Base-by-base conservation (phyloP, 2,113 vertebrate species). In the Taurulus bubalis region DNA sequence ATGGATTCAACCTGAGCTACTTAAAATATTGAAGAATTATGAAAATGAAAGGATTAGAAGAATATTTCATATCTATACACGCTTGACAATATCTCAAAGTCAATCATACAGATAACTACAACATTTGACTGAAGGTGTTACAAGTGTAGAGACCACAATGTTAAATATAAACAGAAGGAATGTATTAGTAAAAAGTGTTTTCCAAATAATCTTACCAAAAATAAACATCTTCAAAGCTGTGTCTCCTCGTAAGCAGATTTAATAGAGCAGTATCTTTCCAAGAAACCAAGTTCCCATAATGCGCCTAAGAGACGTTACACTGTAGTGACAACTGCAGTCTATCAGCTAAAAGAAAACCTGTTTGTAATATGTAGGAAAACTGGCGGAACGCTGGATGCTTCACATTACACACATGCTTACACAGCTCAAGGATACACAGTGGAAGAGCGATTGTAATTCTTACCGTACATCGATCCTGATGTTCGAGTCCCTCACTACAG, bases 391-490 rank as follows among this genome's bases (percentile, higher is more conserved):
- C 26, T 53, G 71, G 8, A 64, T 80, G 62, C 51, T 72, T 83
- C 2, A 51, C 79, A 89, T 87, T 80, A 58, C 81, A 72, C 55
- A 66, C 79, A 88, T 71, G 53, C 70, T 59, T 55, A 47, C 60
- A 74, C 56, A 73, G 30, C 36, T 47, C 66, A 81, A 58, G 51
- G 53, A 65, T 11, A 40, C 24, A 76, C 26, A 81, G 26, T 22
- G 15, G 36, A 51, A 59, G 32, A 70, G 62, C 22, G 58, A 34
- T 12, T 59, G 38, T 58, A 76, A 64, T 86, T 80, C 93, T 93
- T 93, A 94, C 93, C 93, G 75, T 94, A 94, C 93, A 94, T 94
- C 72, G 83, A 74, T 91, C 74, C 89, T 90, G 88, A 80, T 85
- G 87, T 56, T 72, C 1, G 79, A 79, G 75, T 68, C 53, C 75